phyloP scores from a whole-genome alignment of 2,113 vertebrate genomes.

The Ia io region DNA sequence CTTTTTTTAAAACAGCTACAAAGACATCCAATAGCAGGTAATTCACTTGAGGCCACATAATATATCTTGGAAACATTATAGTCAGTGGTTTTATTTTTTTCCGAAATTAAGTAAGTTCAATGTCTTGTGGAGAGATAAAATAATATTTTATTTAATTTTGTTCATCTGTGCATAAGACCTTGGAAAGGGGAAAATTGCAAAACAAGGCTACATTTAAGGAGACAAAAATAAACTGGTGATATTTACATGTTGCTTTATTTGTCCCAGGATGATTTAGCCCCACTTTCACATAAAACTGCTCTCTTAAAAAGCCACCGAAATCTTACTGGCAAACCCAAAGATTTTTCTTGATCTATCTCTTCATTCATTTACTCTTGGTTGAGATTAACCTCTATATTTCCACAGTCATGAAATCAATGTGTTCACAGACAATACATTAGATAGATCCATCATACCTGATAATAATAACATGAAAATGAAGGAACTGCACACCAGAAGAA shows the following conservation, averaged over 20 bases:
- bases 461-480: neutral
- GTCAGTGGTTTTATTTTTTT: neutral
- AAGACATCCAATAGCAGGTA: neutral
- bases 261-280: neutral
- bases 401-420: neutral
- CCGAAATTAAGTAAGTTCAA: constrained; percentile 12
- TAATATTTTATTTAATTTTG: neutral
- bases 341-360: neutral
- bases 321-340: neutral
- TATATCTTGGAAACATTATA: neutral
- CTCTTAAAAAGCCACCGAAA: neutral
- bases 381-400: neutral
- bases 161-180: neutral
- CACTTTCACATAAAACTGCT: neutral
- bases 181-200: neutral
- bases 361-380: neutral
- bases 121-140: neutral
- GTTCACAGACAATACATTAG: too few relatives aligned
- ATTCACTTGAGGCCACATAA: neutral
- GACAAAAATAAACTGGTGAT: neutral
- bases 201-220: neutral
- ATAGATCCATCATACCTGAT: too few relatives aligned
- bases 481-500: neutral
- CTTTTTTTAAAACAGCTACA: neutral
- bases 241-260: neutral